phyloP scores from a whole-genome alignment of 2,797 vertebrate genomes.

The Potorous gilbertii region DNA sequence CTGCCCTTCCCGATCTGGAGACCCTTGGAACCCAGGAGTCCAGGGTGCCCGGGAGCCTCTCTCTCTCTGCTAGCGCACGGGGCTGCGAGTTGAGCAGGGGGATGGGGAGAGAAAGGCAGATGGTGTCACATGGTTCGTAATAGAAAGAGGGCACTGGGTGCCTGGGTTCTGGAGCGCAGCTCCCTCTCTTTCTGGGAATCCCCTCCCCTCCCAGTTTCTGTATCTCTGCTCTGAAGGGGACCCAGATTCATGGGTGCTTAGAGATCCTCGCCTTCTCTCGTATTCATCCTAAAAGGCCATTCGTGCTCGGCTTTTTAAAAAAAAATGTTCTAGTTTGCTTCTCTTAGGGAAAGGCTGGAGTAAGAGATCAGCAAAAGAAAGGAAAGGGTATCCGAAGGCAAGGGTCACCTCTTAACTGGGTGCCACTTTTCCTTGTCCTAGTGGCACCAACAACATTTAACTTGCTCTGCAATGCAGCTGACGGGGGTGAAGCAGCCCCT shows the following conservation, averaged over 20 bases:
- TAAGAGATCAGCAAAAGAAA: conserved; percentile 40
- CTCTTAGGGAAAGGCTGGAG: conserved; percentile 11
- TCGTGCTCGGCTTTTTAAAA: not conserved
- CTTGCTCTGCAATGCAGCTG: not conserved
- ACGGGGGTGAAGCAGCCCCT: not conserved
- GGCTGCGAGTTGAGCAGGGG: not conserved
- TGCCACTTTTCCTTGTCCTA: not conserved
- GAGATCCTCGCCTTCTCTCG: conserved; percentile 2
- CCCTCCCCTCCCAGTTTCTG: not conserved
- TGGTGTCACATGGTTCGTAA: not conserved
- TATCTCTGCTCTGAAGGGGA: not conserved
- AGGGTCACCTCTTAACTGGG: not conserved
- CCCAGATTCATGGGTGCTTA: conserved; percentile 38
- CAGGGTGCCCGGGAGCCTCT: not conserved
- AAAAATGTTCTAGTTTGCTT: conserved; percentile 10
- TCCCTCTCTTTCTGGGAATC: not conserved
- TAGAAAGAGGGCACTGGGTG: not conserved
- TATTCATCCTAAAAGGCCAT: not conserved
- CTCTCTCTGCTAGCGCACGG: not conserved
- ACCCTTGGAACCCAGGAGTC: not conserved
- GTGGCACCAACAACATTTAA: not conserved
- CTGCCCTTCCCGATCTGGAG: too few species aligned
- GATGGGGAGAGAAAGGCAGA: not conserved
- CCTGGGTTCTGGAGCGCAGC: not conserved
- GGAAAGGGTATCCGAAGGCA: conserved; percentile 9